These are phyloP conservation scores for Trididemnum clinides DNA, from an alignment of 23 tunicate species.

Conservation along the genomic window DNA sequence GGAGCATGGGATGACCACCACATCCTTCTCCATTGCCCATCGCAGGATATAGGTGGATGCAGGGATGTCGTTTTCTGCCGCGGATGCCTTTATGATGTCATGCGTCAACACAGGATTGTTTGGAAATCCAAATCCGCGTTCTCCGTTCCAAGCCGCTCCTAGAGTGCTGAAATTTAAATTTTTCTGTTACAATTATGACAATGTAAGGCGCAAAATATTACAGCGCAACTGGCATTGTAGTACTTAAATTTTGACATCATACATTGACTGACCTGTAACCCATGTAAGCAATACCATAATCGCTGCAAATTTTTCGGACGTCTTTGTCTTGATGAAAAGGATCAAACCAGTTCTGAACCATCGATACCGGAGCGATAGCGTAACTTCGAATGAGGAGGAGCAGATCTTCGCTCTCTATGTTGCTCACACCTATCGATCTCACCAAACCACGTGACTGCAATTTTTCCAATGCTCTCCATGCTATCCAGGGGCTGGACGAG, in stretches of 20 bases:
- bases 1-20: conserved; percentile 45
- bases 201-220: too few species aligned
- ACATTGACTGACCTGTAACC: conserved; percentile 46
- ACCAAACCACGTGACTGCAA: conserved; percentile 41
- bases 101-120: conserved; percentile 18
- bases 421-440: conserved; percentile 51
- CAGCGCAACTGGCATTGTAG: too few species aligned
- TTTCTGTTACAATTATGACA: neutral
- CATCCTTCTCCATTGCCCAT: conserved; percentile 60
- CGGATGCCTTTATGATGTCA: neutral
- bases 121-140: conserved; percentile 1
- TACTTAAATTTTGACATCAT: too few species aligned
- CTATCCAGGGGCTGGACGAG: neutral
- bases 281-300: conserved; percentile 52
- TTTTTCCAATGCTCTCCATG: conserved; percentile 40
- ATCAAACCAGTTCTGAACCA: conserved; percentile 80
- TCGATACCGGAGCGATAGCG: conserved; percentile 18
- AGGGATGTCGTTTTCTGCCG: conserved; percentile 14
- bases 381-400: neutral
- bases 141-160: conserved; percentile 23
- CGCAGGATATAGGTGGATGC: conserved; percentile 23
- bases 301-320: conserved; percentile 34
- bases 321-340: conserved; percentile 53
- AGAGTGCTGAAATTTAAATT: conserved; percentile 8
- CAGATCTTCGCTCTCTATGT: conserved; percentile 15